Conservation (phyloP, 2,113 vertebrate genomes). For the Rostratula benghalensis region DNA sequence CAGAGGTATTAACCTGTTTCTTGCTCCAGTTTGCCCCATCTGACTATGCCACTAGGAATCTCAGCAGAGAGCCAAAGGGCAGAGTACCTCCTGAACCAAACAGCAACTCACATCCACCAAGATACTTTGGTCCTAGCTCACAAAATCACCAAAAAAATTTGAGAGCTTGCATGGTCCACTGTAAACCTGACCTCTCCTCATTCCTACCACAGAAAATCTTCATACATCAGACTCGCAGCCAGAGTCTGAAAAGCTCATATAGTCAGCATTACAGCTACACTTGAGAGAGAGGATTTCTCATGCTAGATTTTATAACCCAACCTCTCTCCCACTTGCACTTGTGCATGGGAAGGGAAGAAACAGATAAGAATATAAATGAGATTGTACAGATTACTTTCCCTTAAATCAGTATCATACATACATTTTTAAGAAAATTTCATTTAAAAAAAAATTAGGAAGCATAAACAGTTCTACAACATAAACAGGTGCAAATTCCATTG, state of each 20-base stretch:
- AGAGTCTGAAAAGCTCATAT: neutral
- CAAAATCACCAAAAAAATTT: neutral
- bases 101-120: neutral
- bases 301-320: neutral
- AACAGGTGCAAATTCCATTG: neutral
- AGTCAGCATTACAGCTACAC: neutral
- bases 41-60: neutral
- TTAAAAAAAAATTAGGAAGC: neutral
- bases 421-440: neutral
- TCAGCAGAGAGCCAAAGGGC: neutral
- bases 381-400: neutral
- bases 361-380: neutral
- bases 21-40: neutral
- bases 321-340: neutral
- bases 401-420: neutral
- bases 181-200: neutral
- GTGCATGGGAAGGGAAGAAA: neutral
- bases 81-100: neutral
- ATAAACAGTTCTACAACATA: neutral
- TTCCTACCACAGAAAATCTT: neutral
- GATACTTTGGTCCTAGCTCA: neutral
- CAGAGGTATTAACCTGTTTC: neutral
- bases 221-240: rapidly evolving
- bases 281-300: neutral
- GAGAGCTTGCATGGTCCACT: neutral